A percentile compares a stretch with the other conserved stretches of the same genome.
phyloP scores from a whole-genome alignment of 2,888 invertebrate genomes.

The Odontocerum albicorne region DNA sequence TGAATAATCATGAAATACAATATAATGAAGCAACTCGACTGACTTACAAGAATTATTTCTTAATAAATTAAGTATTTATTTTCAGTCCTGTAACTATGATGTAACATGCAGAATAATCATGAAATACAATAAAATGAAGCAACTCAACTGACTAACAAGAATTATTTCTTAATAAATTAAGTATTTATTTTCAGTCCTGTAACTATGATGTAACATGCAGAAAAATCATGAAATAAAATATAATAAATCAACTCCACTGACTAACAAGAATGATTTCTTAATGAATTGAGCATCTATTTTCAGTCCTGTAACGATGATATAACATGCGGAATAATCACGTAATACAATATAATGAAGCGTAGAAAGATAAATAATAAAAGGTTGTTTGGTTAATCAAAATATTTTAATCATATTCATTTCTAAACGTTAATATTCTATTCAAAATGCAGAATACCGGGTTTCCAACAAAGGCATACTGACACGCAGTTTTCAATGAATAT shows the following conservation, averaged over 20 bases:
- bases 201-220: not conserved
- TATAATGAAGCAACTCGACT: not conserved
- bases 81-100: not conserved
- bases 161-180: no score
- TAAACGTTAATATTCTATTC: no score
- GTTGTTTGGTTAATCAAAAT: not conserved
- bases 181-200: no score
- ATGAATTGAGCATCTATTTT: no score
- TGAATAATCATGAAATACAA: not conserved
- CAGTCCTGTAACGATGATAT: not conserved
- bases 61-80: no score
- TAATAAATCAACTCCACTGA: no score
- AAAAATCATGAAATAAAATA: not conserved
- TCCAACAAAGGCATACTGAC: slow-evolving; percentile 21
- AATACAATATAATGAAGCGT: not conserved
- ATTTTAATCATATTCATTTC: no score
- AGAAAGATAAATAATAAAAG: not conserved
- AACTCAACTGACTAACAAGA: no score
- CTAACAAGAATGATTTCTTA: no score
- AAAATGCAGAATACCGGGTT: slow-evolving; percentile 12
- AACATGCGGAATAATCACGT: not conserved
- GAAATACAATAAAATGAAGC: not conserved
- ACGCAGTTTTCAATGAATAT: slow-evolving; percentile 15
- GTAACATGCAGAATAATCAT: not conserved
- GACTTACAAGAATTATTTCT: no score